A percentile compares a stretch with the other conserved stretches of the same genome.
phyloP scores from a whole-genome alignment of 1,140 invertebrate species.

The Sitodiplosis mosellana region DNA sequence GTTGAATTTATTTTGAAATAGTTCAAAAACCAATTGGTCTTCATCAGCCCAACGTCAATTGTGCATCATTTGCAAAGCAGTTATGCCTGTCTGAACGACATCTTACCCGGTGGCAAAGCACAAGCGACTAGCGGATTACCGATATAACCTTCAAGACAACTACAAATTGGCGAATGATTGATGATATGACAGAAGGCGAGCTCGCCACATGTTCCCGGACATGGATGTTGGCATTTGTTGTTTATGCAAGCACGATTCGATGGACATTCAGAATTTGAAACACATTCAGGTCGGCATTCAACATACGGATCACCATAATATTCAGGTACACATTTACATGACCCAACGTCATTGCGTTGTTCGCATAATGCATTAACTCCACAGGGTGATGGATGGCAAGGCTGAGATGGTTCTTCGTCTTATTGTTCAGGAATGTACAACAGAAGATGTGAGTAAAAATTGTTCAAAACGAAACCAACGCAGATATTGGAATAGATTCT shows the following conservation, averaged over 20 bases:
- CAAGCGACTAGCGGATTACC: slow-evolving; percentile 57
- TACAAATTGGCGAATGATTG: slow-evolving; percentile 66
- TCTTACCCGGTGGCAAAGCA: slow-evolving; percentile 19
- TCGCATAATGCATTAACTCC: slow-evolving; percentile 66
- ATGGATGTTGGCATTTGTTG: slow-evolving; percentile 68
- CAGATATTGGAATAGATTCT: slow-evolving; percentile 15
- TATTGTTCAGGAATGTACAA: no score
- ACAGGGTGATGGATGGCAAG: slow-evolving; percentile 47
- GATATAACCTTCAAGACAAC: slow-evolving; percentile 50
- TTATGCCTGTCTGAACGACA: slow-evolving; percentile 8
- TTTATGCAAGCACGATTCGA: slow-evolving; percentile 56
- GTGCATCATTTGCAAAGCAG: neutral
- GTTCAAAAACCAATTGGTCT: no score
- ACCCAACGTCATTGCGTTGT: slow-evolving; percentile 46
- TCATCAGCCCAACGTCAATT: neutral
- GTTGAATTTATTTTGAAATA: neutral
- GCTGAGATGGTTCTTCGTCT: slow-evolving; percentile 28
- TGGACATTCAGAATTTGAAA: slow-evolving; percentile 59
- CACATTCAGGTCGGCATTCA: slow-evolving; percentile 57
- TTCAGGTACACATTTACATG: slow-evolving; percentile 47
- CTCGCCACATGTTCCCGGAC: slow-evolving; percentile 57
- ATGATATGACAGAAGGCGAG: slow-evolving; percentile 65
- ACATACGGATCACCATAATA: slow-evolving; percentile 52
- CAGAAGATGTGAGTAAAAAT: slow-evolving; percentile 9
- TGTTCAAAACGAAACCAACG: neutral